Conservation (phyloP, 2,797 vertebrate species). For the Adelosebastes latens region DNA sequence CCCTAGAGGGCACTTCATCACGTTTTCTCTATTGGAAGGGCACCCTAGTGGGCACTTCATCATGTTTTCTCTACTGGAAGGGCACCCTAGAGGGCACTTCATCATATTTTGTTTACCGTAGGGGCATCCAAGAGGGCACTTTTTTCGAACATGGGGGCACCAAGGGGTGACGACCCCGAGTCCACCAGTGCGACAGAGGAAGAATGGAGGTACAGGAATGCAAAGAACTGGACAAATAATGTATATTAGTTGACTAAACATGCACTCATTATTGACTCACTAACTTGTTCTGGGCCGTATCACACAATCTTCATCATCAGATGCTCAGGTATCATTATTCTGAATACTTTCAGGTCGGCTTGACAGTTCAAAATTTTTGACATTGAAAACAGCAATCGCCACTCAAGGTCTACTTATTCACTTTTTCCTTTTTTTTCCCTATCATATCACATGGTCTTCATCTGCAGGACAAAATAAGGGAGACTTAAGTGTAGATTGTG, state of each 20-base stretch:
- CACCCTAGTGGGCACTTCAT: too few species aligned
- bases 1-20: rapidly evolving
- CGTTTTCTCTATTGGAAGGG: rapidly evolving
- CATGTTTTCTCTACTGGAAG: too few species aligned
- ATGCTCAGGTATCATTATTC: neutral
- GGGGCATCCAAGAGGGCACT: too few species aligned
- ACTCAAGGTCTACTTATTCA: neutral
- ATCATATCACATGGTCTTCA: neutral
- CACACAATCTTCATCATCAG: neutral
- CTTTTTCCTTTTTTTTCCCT: neutral
- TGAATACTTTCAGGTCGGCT: neutral
- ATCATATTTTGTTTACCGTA: too few species aligned
- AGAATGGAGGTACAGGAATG: neutral
- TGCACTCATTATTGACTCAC: neutral
- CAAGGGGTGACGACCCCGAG: too few species aligned
- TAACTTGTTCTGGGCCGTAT: neutral
- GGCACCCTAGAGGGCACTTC: too few species aligned
- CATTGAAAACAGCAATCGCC: neutral
- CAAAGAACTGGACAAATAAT: neutral
- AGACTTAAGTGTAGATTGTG: neutral
- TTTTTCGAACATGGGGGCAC: too few species aligned
- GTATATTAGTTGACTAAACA: neutral
- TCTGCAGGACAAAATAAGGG: neutral
- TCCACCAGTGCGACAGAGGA: neutral
- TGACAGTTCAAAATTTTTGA: neutral